These are phyloP conservation scores for Caenorhabditis plicata DNA, from an alignment of 2,888 invertebrate species.

Conservation along the genomic window DNA sequence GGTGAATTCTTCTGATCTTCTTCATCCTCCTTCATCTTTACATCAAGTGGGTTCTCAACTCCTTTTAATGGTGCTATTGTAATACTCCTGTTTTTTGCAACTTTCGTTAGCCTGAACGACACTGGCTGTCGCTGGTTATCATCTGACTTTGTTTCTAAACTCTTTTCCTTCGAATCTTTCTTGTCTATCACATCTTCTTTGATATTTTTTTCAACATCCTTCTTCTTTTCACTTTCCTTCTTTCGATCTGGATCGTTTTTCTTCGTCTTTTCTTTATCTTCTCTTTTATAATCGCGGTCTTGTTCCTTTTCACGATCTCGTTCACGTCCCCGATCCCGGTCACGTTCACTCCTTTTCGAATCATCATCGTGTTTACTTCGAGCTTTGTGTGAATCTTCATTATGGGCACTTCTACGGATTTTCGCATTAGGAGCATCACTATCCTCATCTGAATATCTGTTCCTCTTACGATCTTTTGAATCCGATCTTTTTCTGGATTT, in stretches of 20 bases:
- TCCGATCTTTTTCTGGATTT: conserved; percentile 5
- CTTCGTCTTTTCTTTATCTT: background rate
- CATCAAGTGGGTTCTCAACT: no score
- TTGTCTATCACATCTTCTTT: background rate
- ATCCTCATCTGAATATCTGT: no score
- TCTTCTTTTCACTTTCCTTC: conserved; percentile 6
- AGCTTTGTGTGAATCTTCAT: no score
- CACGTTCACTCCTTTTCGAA: no score
- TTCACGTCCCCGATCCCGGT: conserved; percentile 10
- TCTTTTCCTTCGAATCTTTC: background rate
- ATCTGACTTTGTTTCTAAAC: background rate
- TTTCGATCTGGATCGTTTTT: conserved; percentile 3
- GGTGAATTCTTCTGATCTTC: background rate
- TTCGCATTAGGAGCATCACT: no score
- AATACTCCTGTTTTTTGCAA: background rate
- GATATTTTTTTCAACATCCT: background rate
- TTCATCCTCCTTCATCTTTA: background rate
- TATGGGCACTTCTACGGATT: no score
- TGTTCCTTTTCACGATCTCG: conserved; percentile 3
- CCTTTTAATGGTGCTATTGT: no score
- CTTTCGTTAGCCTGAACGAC: no score
- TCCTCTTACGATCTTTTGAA: no score
- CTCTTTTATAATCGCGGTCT: conserved; percentile 1
- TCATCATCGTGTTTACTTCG: no score
- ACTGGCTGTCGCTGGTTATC: no score